Base-by-base conservation (phyloP, 2,113 vertebrate genomes). In the Tetraodon nigroviridis region DNA sequence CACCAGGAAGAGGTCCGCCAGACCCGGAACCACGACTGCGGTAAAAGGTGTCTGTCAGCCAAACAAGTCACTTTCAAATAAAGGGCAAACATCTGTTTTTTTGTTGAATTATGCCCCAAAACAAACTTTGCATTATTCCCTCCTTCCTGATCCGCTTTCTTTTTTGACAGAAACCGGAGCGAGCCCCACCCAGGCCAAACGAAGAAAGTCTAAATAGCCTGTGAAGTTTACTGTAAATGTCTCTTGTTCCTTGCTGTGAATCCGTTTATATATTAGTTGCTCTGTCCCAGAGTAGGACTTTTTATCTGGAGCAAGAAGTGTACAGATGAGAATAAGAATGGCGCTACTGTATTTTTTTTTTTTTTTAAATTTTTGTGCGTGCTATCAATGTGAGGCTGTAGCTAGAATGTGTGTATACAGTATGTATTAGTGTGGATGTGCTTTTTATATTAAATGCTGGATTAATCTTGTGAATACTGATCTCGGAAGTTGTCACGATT, bases 121-220 rank as follows among this genome's bases (percentile, higher is more conserved):
- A 47, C 1, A 47, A 47, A 17, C 45, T 5, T 6, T 11, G 3
- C 4, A 29, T 13, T 4, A 6, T 7, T 27, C 15, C 6, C 1
- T 45, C 47, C 66, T 17, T 17, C 16, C 17, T 55, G 15, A 69
- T 19, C 7, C 5, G 18, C 14, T 5, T 54, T 0, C 69, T 8
- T 62, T 14, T 12, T 32, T 0, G 71, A 89, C 90, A 93, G 95
- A 96, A 86, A 91, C 93, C 81, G 92, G 92, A 90, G 92, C 94
- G 65, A 94, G 93, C 86, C 93, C 92, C 59, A 94, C 94, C 71
- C 96, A 97, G 90, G 93, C 96, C 78, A 98, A 98, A 88, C 85
- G 94, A 93, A 98, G 95, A 92, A 98, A 98, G 90, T 99, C 96
- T 78, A 98, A 99, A 92, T 98, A 89, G 79, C 89, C 86, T 91